These are phyloP conservation scores for Ectemnius continuus DNA, from an alignment of 2,888 invertebrate genomes.

Conservation along the genomic window DNA sequence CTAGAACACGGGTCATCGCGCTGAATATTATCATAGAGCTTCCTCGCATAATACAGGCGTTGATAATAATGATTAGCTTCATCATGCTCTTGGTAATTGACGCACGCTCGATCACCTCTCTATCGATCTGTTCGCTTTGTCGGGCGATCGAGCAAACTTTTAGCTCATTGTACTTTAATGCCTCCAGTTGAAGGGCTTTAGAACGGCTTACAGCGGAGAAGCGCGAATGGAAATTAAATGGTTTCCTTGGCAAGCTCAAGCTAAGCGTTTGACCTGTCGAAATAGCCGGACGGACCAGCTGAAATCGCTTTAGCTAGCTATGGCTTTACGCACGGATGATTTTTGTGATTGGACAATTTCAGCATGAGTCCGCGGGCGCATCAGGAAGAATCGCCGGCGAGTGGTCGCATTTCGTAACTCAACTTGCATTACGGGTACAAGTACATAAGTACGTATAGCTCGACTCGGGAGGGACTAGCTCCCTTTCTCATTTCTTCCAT, in stretches of 20 bases:
- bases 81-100: constrained; percentile 57
- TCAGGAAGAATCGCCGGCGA: neutral
- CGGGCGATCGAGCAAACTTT: constrained; percentile 12
- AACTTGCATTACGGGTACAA: constrained; percentile 13
- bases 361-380: neutral
- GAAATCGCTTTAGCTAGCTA: neutral
- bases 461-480: constrained; percentile 13
- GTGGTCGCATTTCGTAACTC: constrained; percentile 19
- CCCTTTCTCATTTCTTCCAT: constrained; percentile 3
- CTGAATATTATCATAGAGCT: constrained; percentile 48
- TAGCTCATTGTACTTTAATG: constrained; percentile 16
- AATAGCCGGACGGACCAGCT: neutral
- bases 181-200: neutral
- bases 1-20: constrained; percentile 47
- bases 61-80: constrained; percentile 66
- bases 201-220: neutral
- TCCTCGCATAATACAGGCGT: constrained; percentile 53
- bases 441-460: constrained; percentile 28
- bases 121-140: constrained; percentile 32
- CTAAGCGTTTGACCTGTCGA: neutral
- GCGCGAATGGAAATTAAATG: neutral
- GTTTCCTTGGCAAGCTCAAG: neutral
- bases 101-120: constrained; percentile 44
- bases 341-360: constrained; percentile 17
- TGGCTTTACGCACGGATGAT: constrained; percentile 14